These are phyloP conservation scores for Apamea anceps DNA, from an alignment of 2,888 invertebrate genomes.

Conservation along the genomic window DNA sequence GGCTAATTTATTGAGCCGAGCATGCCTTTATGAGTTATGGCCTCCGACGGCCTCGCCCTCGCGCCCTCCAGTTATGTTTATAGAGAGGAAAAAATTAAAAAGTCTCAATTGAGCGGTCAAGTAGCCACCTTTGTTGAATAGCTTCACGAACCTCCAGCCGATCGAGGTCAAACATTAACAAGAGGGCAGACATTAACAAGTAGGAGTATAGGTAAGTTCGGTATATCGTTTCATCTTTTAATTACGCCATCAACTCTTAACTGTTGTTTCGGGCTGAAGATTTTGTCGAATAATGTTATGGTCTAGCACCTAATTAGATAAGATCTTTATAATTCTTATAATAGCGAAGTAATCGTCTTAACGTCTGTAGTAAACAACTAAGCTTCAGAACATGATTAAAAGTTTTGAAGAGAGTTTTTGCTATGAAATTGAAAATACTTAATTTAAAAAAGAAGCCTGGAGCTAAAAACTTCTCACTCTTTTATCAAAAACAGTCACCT, in stretches of 20 bases:
- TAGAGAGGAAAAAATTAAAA: constrained; percentile 65
- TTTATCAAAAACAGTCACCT: background rate
- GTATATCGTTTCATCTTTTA: constrained; percentile 21
- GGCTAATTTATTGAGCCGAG: constrained; percentile 75
- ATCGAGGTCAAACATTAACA: background rate
- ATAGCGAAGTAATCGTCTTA: constrained; percentile 42
- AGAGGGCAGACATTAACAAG: background rate
- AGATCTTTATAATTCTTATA: constrained; percentile 45
- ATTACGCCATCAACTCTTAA: constrained; percentile 24
- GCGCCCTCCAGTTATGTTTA: constrained; percentile 65
- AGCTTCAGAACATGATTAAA: constrained; percentile 23
- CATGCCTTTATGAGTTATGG: constrained; percentile 75
- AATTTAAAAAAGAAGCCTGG: background rate
- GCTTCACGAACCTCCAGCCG: constrained; percentile 8
- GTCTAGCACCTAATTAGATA: constrained; percentile 39
- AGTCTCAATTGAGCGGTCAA: constrained; percentile 53
- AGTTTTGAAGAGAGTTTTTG: constrained; percentile 9
- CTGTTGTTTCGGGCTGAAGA: constrained; percentile 34
- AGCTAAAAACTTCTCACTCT: too few species aligned
- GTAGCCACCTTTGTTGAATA: constrained; percentile 42
- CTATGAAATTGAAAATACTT: background rate
- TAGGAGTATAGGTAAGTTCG: background rate
- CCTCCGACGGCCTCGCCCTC: constrained; percentile 58
- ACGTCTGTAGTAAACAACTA: constrained; percentile 36
- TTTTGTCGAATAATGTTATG: constrained; percentile 38